These are phyloP conservation scores for Pentalonia nigronervosa DNA, from an alignment of 1,140 invertebrate species.

Conservation along the genomic window DNA sequence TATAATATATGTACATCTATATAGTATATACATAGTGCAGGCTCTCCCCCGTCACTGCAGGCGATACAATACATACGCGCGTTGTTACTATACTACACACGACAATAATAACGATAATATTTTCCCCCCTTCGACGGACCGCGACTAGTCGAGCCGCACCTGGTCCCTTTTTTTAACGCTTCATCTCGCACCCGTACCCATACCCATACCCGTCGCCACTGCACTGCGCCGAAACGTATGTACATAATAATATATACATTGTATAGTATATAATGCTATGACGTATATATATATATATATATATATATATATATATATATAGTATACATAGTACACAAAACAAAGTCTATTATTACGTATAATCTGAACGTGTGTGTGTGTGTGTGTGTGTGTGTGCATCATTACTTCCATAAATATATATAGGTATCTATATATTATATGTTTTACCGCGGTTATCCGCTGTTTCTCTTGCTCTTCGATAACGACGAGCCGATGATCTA, in stretches of 20 bases:
- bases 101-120: conserved; percentile 5
- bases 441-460: neutral
- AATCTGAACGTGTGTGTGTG: neutral
- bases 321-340: too few species aligned
- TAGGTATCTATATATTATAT: neutral
- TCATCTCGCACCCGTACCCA: neutral
- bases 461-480: neutral
- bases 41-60: neutral
- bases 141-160: conserved; percentile 26
- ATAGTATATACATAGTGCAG: neutral
- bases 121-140: conserved; percentile 7
- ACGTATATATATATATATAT: neutral
- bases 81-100: neutral
- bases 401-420: neutral
- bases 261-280: neutral
- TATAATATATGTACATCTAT: neutral
- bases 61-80: neutral
- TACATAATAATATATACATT: neutral
- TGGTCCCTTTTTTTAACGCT: conserved; percentile 37
- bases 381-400: neutral
- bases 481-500: neutral
- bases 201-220: neutral
- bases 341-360: neutral
- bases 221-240: neutral
- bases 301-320: neutral